phyloP scores from a whole-genome alignment of 2,888 invertebrate species.

The Dasypolia templi region DNA sequence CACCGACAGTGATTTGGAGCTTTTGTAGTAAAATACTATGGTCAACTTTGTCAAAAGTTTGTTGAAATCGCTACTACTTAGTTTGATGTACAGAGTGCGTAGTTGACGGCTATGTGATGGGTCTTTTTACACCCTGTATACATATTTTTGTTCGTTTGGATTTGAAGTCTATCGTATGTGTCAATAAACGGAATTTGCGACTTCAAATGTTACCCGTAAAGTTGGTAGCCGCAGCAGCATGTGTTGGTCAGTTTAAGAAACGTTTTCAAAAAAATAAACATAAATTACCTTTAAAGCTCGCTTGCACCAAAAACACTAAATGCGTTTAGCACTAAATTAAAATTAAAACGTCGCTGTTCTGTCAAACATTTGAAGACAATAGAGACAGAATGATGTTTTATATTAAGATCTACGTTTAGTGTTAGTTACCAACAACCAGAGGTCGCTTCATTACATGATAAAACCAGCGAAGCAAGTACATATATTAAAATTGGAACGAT shows the following conservation, averaged over 20 bases:
- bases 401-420: neutral
- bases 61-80: no score
- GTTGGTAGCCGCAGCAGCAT: neutral
- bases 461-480: no score
- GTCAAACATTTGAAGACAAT: no score
- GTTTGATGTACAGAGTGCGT: no score
- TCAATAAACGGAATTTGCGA: neutral
- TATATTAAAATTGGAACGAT: no score
- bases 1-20: no score
- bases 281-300: neutral
- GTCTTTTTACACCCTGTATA: no score
- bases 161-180: neutral
- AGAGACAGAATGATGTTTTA: neutral
- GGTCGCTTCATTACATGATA: neutral
- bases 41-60: no score
- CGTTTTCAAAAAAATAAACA: neutral
- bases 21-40: no score
- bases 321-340: neutral
- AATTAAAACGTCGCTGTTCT: neutral
- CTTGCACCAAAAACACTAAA: neutral
- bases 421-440: neutral
- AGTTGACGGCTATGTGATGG: no score
- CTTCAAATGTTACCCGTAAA: neutral
- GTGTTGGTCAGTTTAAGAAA: neutral
- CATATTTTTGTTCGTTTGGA: no score